phyloP scores from a whole-genome alignment of 2,888 invertebrate species.

The Stenolophus ochropezus region DNA sequence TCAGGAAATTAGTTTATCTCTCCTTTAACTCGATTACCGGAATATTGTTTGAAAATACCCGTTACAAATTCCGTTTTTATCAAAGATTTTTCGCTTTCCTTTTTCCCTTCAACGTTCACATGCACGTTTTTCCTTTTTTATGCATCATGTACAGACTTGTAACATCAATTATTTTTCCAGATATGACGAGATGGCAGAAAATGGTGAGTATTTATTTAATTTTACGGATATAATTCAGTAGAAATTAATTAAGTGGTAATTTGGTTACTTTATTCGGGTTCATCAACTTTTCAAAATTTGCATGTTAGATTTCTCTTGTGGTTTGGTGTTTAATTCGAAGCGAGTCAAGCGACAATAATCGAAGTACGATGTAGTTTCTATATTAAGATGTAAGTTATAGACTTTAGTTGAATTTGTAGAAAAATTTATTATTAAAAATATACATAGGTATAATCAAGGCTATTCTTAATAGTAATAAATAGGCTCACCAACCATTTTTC shows the following conservation, averaged over 20 bases:
- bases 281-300: constrained; percentile 9
- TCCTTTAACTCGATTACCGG: neutral
- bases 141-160: neutral
- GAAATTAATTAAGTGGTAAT: neutral
- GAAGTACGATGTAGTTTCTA: neutral
- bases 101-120: neutral
- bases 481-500: no score
- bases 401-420: no score
- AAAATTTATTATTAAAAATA: no score
- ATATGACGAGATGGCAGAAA: neutral
- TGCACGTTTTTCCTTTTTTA: neutral
- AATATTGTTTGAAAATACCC: neutral
- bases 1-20: neutral
- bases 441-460: no score
- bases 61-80: neutral
- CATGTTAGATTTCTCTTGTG: constrained; percentile 23
- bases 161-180: neutral
- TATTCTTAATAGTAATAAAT: no score
- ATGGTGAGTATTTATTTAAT: neutral
- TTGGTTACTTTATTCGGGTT: neutral
- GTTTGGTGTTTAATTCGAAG: neutral
- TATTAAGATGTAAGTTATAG: neutral
- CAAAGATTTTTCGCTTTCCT: neutral
- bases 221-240: neutral
- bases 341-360: neutral